Percentiles rank a stretch among this genome's conserved stretches.
These are phyloP conservation scores for Venusia cambrica DNA, from an alignment of 2,888 invertebrate genomes.

Conservation along the genomic window DNA sequence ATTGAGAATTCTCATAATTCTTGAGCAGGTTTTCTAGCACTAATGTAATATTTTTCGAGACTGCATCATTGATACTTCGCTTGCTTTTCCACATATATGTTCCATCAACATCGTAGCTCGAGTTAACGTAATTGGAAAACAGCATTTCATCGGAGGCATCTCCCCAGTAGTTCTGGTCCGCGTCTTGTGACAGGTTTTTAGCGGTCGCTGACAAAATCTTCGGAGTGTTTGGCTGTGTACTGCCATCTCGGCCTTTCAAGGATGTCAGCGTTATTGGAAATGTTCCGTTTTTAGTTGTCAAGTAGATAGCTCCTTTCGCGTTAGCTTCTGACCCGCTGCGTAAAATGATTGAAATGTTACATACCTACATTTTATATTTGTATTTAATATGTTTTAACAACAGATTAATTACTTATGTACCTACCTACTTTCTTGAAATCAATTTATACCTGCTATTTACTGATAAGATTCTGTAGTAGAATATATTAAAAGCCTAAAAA, in stretches of 20 bases:
- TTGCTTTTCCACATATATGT: slow-evolving; percentile 55
- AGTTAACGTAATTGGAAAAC: slow-evolving; percentile 60
- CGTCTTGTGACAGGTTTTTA: slow-evolving; percentile 54
- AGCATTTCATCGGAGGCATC: slow-evolving; percentile 52
- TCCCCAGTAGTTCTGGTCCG: slow-evolving; percentile 52
- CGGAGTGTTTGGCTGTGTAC: slow-evolving; percentile 53
- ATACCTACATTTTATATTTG: no score
- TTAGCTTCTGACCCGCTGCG: slow-evolving; percentile 52
- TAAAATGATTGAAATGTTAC: slow-evolving; percentile 36
- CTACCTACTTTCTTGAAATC: no score
- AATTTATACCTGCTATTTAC: no score
- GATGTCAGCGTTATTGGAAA: slow-evolving; percentile 75
- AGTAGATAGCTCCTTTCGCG: slow-evolving; percentile 74
- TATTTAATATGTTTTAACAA: no score
- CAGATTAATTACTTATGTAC: no score
- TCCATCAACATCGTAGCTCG: slow-evolving; percentile 47
- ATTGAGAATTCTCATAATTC: slow-evolving; percentile 93
- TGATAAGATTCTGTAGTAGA: no score
- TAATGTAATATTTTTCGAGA: slow-evolving; percentile 91
- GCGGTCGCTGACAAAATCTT: slow-evolving; percentile 60
- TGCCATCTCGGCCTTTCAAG: slow-evolving; percentile 53
- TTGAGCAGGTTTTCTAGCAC: slow-evolving; percentile 92
- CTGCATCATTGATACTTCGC: slow-evolving; percentile 84
- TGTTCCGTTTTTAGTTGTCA: slow-evolving; percentile 76
- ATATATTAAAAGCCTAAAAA: no score